phyloP scores from a whole-genome alignment of 1,140 invertebrate species.

The Zaprionus kolodkinae region DNA sequence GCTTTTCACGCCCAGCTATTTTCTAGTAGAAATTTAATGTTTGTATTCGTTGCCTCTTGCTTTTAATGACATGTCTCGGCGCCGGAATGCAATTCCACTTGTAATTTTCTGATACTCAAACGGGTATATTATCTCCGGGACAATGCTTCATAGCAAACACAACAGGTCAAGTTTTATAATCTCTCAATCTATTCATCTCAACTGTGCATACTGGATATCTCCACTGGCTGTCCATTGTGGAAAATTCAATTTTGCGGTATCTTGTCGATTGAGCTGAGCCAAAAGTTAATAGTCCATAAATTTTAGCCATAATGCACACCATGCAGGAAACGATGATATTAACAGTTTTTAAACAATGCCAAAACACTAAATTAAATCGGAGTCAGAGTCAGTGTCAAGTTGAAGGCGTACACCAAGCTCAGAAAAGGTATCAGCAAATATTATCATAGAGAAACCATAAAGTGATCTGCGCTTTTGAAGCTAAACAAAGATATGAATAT shows the following conservation, averaged over 20 bases:
- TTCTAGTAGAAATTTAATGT: constrained; percentile 23
- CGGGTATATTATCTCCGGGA: not conserved
- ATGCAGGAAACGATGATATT: constrained; percentile 8
- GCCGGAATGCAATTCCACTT: constrained; percentile 14
- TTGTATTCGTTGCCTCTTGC: not conserved
- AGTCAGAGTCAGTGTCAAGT: constrained; percentile 7
- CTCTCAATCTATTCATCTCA: not conserved
- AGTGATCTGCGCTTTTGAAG: not conserved
- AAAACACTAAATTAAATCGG: not conserved
- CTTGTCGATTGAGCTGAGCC: not conserved
- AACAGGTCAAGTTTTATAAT: constrained; percentile 1
- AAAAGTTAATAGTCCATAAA: constrained; percentile 6
- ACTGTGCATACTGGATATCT: not conserved
- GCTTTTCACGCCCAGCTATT: constrained; percentile 35
- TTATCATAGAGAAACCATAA: constrained; percentile 6
- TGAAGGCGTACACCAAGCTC: not conserved
- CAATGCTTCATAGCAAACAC: not conserved
- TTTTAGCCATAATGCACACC: not conserved
- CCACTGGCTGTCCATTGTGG: not conserved
- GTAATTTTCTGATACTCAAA: not conserved
- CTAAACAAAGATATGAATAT: not conserved
- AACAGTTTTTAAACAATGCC: constrained; percentile 3
- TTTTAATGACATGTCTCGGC: constrained; percentile 10
- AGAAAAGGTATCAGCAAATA: not conserved
- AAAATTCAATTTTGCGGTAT: not conserved